Conservation (phyloP, 2,113 vertebrate genomes). For the Thalassoma bifasciatum region DNA sequence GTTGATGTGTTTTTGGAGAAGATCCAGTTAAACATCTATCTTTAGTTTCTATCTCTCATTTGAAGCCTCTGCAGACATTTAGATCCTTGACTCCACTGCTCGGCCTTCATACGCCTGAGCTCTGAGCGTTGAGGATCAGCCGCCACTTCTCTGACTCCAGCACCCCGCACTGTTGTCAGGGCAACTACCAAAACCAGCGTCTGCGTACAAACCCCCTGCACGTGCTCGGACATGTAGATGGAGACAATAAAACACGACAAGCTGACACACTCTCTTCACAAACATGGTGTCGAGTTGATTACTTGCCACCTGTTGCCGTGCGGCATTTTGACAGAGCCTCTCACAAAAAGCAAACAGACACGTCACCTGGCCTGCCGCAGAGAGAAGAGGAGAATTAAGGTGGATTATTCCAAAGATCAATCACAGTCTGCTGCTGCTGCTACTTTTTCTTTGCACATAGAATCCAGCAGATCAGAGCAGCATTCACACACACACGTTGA, state of each 20-base stretch:
- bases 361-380: slow-evolving; percentile 27
- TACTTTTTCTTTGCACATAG: too few relatives aligned
- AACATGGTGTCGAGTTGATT: slow-evolving; percentile 41
- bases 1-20: too few relatives aligned
- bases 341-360: slow-evolving; percentile 27
- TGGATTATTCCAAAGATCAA: slow-evolving; percentile 65
- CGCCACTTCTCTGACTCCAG: background rate
- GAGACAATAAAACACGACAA: background rate
- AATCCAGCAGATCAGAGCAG: too few relatives aligned
- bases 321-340: slow-evolving; percentile 67
- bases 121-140: background rate
- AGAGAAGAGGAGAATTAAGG: slow-evolving; percentile 46
- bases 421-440: slow-evolving; percentile 51
- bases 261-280: slow-evolving; percentile 5
- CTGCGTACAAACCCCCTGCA: slow-evolving; percentile 12
- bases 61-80: background rate
- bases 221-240: background rate
- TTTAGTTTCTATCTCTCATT: too few relatives aligned
- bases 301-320: slow-evolving; percentile 76
- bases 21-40: too few relatives aligned
- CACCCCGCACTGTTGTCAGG: slow-evolving; percentile 60
- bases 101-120: background rate
- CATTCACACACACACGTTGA: slow-evolving; percentile 11
- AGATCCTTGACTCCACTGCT: background rate
- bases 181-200: slow-evolving; percentile 43